Base-by-base conservation (phyloP, 2,797 vertebrate genomes). In the Phaenicophaeus curvirostris region DNA sequence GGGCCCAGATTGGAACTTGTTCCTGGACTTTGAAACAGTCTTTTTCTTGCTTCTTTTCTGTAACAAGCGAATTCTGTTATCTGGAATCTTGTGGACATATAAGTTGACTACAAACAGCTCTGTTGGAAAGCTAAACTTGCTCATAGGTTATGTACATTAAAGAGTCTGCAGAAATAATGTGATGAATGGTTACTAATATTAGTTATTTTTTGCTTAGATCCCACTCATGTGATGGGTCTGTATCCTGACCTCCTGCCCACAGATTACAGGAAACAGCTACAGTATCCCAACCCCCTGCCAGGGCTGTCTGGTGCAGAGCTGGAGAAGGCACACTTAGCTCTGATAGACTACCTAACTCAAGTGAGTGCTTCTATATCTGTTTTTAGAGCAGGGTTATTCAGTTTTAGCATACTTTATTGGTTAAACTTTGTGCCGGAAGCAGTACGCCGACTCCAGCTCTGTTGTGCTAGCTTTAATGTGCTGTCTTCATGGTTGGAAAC, bases 261-360 rank as follows among this genome's bases (percentile, higher is more conserved):
- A 62, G 99, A 99, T 97, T 99, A 99, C 97, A 99, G 99, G 94
- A 99, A 99, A 87, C 99, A 99, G 97, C 97, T 99, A 83, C 99
- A 99, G 93, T 99, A 99, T 89, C 99, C 99, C 51, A 99, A 99
- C 97, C 99, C 99, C 5, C 96, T 99, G 86, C 99, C 99, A 7
- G 91, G 97, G 5, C 98, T 99, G 44, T 99, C 99, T 2, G 99
- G 98, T 67, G 98, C 98, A 15, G 99, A 99, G 92, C 96, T 99
- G 97, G 99, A 99, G 96, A 99, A 98, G 96, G 99, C 99, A 69
- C 99, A 99, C 73, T 98, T 99, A n/a, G 99, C 99, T 63, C 98
- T 99, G n/a, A 99, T 99, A 66, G 99, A 99, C 97, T 99, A 99
- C 97, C 97, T 99, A 95, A 99, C 99, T 11, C 99, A 99, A 98